Conservation (phyloP, 37 sponge, comb jelly and placozoan genomes). For the Hexactinellida sp. region DNA sequence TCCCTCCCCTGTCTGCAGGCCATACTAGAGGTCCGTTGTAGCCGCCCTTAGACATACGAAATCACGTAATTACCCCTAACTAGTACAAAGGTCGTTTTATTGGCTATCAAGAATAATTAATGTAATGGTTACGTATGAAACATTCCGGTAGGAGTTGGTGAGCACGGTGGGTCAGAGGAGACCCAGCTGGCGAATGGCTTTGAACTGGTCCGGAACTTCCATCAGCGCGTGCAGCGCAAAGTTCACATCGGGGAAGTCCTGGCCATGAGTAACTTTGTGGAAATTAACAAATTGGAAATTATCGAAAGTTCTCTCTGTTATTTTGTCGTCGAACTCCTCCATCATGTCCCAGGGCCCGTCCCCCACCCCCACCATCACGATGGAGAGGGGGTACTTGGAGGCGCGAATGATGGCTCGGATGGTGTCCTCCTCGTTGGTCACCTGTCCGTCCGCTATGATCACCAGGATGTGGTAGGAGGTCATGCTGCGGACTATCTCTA, state of each 20-base stretch:
- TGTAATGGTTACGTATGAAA: too few species aligned
- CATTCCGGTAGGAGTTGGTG: too few species aligned
- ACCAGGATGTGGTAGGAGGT: slow-evolving; percentile 23
- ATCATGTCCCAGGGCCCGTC: slow-evolving; percentile 28
- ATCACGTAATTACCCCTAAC: too few species aligned
- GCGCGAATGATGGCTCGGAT: slow-evolving; percentile 11
- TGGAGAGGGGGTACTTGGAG: slow-evolving; percentile 21
- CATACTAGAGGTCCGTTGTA: slow-evolving; percentile 22
- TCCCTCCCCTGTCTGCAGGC: slow-evolving; percentile 30
- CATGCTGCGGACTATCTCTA: slow-evolving; percentile 18
- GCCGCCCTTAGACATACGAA: too few species aligned
- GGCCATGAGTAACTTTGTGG: not conserved
- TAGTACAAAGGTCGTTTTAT: too few species aligned
- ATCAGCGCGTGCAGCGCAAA: slow-evolving; percentile 23
- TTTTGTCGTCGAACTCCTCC: slow-evolving; percentile 20
- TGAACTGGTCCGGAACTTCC: slow-evolving; percentile 29
- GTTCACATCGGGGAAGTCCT: slow-evolving; percentile 1
- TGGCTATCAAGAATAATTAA: too few species aligned
- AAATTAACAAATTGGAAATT: slow-evolving; percentile 26
- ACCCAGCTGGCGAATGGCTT: slow-evolving; percentile 17
- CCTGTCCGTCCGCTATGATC: slow-evolving; percentile 27
- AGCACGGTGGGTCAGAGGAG: not conserved
- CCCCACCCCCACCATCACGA: slow-evolving; percentile 27
- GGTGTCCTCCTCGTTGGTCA: slow-evolving; percentile 17
- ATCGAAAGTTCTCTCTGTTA: slow-evolving; percentile 21